Evolutionary conservation across 2,797 vertebrate species (phyloP).

Genomic region (Sus cebifrons): DNA sequence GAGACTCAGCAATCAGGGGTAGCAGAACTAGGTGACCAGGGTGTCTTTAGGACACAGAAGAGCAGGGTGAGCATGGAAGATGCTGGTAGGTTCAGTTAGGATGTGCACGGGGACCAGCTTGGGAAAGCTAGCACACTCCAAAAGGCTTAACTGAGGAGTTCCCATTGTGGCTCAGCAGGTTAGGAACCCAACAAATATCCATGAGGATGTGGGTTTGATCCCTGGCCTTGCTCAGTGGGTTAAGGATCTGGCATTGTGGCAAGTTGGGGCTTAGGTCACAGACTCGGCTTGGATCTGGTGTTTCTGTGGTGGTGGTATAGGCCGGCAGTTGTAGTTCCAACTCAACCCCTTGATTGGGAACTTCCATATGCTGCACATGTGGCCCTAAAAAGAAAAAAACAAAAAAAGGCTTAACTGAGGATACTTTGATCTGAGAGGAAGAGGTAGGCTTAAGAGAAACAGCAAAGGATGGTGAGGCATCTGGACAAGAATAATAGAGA

Average conservation of each 20-base stretch:
- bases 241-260: too few relatives aligned
- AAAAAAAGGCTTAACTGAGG: neutral
- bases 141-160: neutral
- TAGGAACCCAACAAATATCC: too few relatives aligned
- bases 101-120: neutral
- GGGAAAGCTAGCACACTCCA: neutral
- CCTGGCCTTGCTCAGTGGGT: too few relatives aligned
- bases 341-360: too few relatives aligned
- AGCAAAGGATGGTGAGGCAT: neutral
- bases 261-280: too few relatives aligned
- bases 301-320: too few relatives aligned
- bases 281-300: too few relatives aligned
- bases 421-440: neutral
- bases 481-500: neutral
- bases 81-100: neutral
- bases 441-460: neutral
- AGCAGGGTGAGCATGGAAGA: neutral
- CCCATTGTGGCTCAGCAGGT: too few relatives aligned
- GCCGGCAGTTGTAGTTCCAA: too few relatives aligned
- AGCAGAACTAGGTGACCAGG: neutral
- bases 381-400: too few relatives aligned
- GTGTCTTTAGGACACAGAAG: neutral
- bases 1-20: neutral
- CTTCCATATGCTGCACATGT: too few relatives aligned
- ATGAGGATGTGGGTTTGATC: too few relatives aligned